These are phyloP conservation scores for Anthonomus grandis DNA, from an alignment of 1,140 invertebrate species.

Conservation along the genomic window DNA sequence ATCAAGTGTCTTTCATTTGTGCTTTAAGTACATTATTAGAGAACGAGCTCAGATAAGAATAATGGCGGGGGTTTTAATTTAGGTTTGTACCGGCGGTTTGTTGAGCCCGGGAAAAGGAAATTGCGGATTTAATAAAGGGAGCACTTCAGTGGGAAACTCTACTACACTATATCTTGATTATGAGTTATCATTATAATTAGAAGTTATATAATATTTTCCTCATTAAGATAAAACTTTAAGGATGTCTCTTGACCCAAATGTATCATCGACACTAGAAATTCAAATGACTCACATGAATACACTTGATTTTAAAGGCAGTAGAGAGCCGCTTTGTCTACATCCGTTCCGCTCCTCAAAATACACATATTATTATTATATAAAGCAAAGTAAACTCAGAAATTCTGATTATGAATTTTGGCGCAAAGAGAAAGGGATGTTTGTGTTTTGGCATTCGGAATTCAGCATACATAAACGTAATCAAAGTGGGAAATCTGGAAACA, in stretches of 20 bases:
- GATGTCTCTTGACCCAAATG: no score
- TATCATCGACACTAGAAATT: no score
- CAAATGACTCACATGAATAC: no score
- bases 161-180: no score
- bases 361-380: conserved; percentile 26
- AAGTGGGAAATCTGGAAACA: conserved; percentile 27
- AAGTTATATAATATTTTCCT: no score
- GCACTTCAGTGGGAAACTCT: neutral
- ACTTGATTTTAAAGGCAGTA: no score
- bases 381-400: conserved; percentile 25
- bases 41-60: conserved; percentile 13
- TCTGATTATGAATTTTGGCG: conserved; percentile 28
- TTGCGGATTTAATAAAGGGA: conserved; percentile 3
- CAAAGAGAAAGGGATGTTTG: conserved; percentile 28
- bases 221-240: no score
- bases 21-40: conserved; percentile 26
- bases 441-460: conserved; percentile 24
- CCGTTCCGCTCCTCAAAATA: no score
- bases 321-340: no score
- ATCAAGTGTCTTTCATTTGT: conserved; percentile 28
- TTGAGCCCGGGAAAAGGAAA: neutral
- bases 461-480: conserved; percentile 24
- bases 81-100: conserved; percentile 2
- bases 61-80: conserved; percentile 10
- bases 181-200: neutral